Conservation (phyloP, 2,113 vertebrate genomes). For the Urocolius indicus region DNA sequence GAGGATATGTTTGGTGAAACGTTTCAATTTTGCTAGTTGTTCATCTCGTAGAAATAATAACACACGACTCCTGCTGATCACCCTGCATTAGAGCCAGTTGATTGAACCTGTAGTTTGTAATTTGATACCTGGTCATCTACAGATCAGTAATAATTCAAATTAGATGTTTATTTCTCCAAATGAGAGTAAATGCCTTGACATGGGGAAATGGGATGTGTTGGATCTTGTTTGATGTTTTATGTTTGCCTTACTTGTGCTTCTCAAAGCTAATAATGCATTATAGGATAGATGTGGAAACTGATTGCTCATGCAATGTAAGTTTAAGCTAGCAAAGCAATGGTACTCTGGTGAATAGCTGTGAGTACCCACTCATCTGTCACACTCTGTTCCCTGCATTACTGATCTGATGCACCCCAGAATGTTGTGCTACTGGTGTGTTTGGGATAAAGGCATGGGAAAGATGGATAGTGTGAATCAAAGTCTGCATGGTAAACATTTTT, state of each 20-base stretch:
- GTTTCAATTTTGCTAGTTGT: not conserved
- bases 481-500: not conserved
- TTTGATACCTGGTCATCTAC: not conserved
- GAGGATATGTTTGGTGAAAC: not conserved
- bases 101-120: not conserved
- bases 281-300: not conserved
- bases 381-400: rapidly evolving
- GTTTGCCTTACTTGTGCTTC: not conserved
- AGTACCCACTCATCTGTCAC: not conserved
- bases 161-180: not conserved
- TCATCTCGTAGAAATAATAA: not conserved
- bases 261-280: not conserved
- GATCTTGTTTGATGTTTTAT: not conserved
- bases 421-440: not conserved
- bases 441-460: not conserved
- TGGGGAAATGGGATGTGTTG: not conserved
- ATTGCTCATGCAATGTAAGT: not conserved
- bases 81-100: not conserved
- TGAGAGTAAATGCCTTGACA: not conserved
- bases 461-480: not conserved
- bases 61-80: not conserved
- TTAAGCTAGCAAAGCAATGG: not conserved
- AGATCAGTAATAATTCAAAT: not conserved
- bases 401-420: rapidly evolving
- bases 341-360: not conserved